These are phyloP conservation scores for Hermetia illucens DNA, from an alignment of 1,140 invertebrate species.

Conservation along the genomic window DNA sequence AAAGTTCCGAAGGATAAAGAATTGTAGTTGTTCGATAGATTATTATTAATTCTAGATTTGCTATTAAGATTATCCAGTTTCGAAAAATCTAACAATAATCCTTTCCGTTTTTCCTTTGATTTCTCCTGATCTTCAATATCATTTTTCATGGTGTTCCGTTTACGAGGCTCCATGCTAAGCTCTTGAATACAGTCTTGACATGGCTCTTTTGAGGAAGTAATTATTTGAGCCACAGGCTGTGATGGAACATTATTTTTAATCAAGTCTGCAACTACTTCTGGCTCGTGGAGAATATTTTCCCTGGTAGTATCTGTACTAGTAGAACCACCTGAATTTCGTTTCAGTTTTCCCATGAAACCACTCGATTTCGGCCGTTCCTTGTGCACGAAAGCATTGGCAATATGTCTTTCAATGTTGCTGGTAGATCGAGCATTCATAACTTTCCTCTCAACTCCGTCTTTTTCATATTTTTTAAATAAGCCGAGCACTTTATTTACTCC, in stretches of 20 bases:
- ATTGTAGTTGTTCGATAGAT: conserved; percentile 23
- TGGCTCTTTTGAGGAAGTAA: too few relatives aligned
- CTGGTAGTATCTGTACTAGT: too few relatives aligned
- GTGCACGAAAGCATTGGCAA: conserved; percentile 10
- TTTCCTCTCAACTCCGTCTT: conserved; percentile 22
- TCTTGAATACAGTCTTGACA: too few relatives aligned
- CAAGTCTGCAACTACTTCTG: too few relatives aligned
- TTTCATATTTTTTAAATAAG: conserved; percentile 54
- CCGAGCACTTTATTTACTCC: conserved; percentile 51
- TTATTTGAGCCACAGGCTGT: too few relatives aligned
- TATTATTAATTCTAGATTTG: conserved; percentile 32
- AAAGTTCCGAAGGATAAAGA: conserved; percentile 13
- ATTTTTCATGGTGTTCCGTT: too few relatives aligned
- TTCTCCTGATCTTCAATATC: too few relatives aligned
- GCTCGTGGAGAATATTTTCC: too few relatives aligned
- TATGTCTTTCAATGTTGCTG: conserved; percentile 22
- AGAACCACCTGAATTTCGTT: too few relatives aligned
- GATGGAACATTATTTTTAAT: too few relatives aligned
- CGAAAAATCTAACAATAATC: conserved; percentile 52
- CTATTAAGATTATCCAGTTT: conserved; percentile 36
- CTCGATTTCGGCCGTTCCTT: conserved; percentile 8
- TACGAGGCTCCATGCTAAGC: too few relatives aligned
- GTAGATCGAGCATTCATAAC: conserved; percentile 24
- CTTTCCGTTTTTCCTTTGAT: conserved; percentile 33
- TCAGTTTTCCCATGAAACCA: conserved; percentile 5